Evolutionary conservation across 2,113 vertebrate species (phyloP), one percentile per base, ranked within the genome.

Genomic region (Callipepla squamata): DNA sequence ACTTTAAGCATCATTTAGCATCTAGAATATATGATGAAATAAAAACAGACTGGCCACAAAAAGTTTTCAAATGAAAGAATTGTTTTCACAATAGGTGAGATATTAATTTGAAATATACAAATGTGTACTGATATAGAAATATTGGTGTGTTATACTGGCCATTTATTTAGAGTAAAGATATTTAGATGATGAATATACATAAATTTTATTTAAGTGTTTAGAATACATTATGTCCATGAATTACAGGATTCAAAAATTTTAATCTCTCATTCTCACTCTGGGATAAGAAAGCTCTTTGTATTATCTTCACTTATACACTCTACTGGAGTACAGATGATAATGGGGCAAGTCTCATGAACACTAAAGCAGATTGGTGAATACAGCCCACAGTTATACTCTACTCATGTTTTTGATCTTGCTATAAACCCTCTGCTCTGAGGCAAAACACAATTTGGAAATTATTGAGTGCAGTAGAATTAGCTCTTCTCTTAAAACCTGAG

Each of bases 281-380:
- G 80, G 82, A 66, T 8, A 44, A 53, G 20, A 11, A 3, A 18
- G 30, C 42, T 74, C 40, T 65, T 0, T 21, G 12, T 11, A 13
- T 48, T 22, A 19, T 6, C 10, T 65, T 42, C 6, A 10, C 16
- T 28, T 9, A 6, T 0, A 2, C 4, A 45, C 25, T 13, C 7
- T 15, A 68, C 13, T 23, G 45, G 18, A 30, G 17, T 32, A 57
- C 61, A 48, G 51, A 3, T 23, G 38, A 4, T 18, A 14, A 18
- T 0, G 1, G 17, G 13, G 32, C 50, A 21, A 17, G 38, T 25
- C 58, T 66, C 38, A n/a, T 3, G 6, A 78, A 18, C 11, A 25
- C 9, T 8, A 9, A 30, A 61, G 34, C 5, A 73, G 51, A 76
- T 3, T 7, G 11, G 3, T 22, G 50, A 68, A 57, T 26, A 17